Base-by-base conservation (phyloP, 2,888 invertebrate species). In the Endotricha flammealis region DNA sequence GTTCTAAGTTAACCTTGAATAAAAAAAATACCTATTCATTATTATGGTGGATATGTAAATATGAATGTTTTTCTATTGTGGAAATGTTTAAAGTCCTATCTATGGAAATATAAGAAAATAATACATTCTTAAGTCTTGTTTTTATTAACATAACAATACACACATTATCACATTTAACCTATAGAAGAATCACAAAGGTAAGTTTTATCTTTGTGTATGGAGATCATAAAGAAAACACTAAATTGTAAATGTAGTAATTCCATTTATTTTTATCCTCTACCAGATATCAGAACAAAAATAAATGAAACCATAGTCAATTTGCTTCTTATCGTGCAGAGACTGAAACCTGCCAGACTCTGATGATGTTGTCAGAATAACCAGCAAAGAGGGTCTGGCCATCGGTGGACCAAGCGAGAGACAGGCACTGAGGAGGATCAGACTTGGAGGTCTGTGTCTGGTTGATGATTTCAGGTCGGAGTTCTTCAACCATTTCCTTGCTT, bases 381-480 rank as follows among this genome's bases (percentile, higher is more conserved):
- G 98, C 98, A 72, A 98, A 99, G 61, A 99, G 89, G 29, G 99
- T 99, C 83, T 99, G 98, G 48, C 99, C 99, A 75, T 99, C 99
- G 32, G 97, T 95, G 41, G 99, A 99, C 99, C 99, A 99, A 12
- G 99, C 98, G 64, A 99, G 88, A 3, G 97, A 99, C 53, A 97
- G 90, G 85, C 99, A 99, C 77, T 97, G 95, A 29, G 99, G 98
- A 53, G 96, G 96, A 65, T 96, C 96, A 32, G 95, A 92, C 83
- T 97, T 97, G 38, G 92, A 89, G 12, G 89, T 88, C 64, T 91
- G 90, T n/a, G 88, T 87, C 64, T 87, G 88, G 38, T 91, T 89
- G 44, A 97, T 93, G 55, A 98, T 95, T 70, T 99, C 99, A n/a
- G 98, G 97, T 68, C 94, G 93, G 51, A 99, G 91, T 82, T 99